Base-by-base conservation (phyloP, 2,888 invertebrate species). In the Invenusta paracnida region DNA sequence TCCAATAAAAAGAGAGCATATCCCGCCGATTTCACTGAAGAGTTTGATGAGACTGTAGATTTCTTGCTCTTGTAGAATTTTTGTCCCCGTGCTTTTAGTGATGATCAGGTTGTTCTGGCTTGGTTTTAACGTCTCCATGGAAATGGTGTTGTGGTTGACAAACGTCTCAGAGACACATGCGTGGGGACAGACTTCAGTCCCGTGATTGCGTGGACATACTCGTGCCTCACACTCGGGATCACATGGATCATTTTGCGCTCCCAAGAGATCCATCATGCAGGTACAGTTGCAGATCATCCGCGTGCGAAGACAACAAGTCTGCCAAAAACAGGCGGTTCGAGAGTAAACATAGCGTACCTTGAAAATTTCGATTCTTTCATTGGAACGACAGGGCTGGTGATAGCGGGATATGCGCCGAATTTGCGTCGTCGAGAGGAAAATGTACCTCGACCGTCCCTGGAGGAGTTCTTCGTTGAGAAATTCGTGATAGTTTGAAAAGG, bases 11-110 rank as follows among this genome's bases (percentile, higher is more conserved):
- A 84, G 30, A 67, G 84, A 84, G 27, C 84, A 84, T 1, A 84
- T 66, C 0, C 84, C 84, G 2, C 84, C 84, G 25, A 84, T 73
- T 84, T 84, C 84, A 67, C 84, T 84, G 30, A 84, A 84, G 23
- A 84, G 30, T 84, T 84, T 84, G 0, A 67, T 84, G 1, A 84
- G 2, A 0, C 28, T 84, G 23, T 84, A 84, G 27, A 84, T 84
- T 29, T 84, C 25, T 67, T 84, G 67, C 73, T 84, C 84, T 1
- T 28, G 30, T 1, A 67, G 27, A 73, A 84, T 84, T 13, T 84
- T 66, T 1, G 23, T 17, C 11, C 67, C 29, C 23, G 67, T 29
- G 30, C 84, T 84, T 67, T 29, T 66, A 1, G 27, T 23, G 28
- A 84, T 2, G 28, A 84, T 29, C 11, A 84, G 11, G 11, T 13